phyloP scores from a whole-genome alignment of 2,888 invertebrate species.

The Drosophila cognata region DNA sequence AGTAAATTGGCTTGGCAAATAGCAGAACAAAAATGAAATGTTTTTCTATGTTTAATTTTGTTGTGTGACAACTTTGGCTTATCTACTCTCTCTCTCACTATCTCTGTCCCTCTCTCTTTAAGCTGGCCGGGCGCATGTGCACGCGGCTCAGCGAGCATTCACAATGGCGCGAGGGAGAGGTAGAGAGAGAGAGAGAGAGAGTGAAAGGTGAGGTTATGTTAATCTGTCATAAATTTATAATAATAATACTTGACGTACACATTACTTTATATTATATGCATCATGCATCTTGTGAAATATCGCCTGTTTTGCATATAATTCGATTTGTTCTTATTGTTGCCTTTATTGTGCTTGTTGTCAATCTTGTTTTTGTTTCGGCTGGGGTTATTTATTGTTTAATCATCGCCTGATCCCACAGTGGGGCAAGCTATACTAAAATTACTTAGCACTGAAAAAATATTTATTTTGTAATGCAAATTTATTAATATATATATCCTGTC shows the following conservation, averaged over 20 bases:
- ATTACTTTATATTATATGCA: constrained; percentile 21
- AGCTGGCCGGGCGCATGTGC: constrained; percentile 47
- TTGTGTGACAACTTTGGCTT: constrained; percentile 33
- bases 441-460: constrained; percentile 2
- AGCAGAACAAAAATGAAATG: constrained; percentile 30
- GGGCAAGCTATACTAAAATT: constrained; percentile 25
- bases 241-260: constrained; percentile 26
- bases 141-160: constrained; percentile 30
- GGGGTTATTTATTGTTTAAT: constrained; percentile 61
- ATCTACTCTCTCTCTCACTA: constrained; percentile 6
- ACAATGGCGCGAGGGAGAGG: not conserved
- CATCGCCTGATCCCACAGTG: constrained; percentile 54
- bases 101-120: not conserved
- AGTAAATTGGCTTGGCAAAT: constrained; percentile 60
- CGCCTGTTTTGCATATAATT: constrained; percentile 66
- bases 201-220: constrained; percentile 39
- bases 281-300: constrained; percentile 47
- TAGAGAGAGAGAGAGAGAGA: not conserved
- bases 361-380: constrained; percentile 34
- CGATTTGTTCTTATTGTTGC: constrained; percentile 46
- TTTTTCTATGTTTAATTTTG: constrained; percentile 49
- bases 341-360: constrained; percentile 35
- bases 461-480: not conserved
- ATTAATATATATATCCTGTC: constrained; percentile 11
- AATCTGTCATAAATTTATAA: constrained; percentile 8